Evolutionary conservation across 2,113 vertebrate genomes (phyloP).

Genomic region (Corythoichthys haematopterus): DNA sequence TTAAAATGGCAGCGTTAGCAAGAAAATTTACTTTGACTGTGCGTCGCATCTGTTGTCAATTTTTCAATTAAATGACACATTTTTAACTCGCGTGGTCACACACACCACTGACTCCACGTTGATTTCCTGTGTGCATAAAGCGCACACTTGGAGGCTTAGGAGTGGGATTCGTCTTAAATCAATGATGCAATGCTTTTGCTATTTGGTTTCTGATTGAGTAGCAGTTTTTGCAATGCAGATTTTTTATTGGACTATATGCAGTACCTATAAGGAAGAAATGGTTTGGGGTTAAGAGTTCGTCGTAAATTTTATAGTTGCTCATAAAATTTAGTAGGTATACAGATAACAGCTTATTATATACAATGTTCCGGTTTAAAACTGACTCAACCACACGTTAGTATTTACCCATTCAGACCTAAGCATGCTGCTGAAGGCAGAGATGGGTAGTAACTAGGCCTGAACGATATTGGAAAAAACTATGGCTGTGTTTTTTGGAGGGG

Average conservation of each 20-base stretch:
- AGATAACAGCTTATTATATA: background rate
- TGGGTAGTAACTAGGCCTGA: too few relatives aligned
- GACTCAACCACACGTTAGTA: background rate
- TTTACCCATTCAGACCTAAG: background rate
- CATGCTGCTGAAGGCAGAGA: too few relatives aligned
- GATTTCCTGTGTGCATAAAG: slow-evolving; percentile 6
- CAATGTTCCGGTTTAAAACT: background rate
- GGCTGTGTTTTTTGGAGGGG: too few relatives aligned
- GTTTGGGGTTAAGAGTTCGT: background rate
- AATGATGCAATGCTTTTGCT: background rate
- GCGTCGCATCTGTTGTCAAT: slow-evolving; percentile 49
- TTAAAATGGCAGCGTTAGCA: slow-evolving; percentile 9
- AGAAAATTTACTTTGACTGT: slow-evolving; percentile 13
- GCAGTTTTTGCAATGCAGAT: background rate
- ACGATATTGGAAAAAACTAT: too few relatives aligned
- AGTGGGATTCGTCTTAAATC: background rate
- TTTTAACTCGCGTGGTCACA: slow-evolving; percentile 40
- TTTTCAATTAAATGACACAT: slow-evolving; percentile 55
- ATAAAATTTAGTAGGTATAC: background rate
- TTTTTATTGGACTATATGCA: background rate
- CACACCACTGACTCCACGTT: slow-evolving; percentile 17
- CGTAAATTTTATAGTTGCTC: background rate
- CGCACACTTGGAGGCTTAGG: background rate
- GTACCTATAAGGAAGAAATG: background rate
- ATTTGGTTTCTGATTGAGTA: background rate